A percentile compares a stretch with the other conserved stretches of the same genome.
Conservation (phyloP, 2,797 vertebrate genomes). For the Takifugu ocellatus region DNA sequence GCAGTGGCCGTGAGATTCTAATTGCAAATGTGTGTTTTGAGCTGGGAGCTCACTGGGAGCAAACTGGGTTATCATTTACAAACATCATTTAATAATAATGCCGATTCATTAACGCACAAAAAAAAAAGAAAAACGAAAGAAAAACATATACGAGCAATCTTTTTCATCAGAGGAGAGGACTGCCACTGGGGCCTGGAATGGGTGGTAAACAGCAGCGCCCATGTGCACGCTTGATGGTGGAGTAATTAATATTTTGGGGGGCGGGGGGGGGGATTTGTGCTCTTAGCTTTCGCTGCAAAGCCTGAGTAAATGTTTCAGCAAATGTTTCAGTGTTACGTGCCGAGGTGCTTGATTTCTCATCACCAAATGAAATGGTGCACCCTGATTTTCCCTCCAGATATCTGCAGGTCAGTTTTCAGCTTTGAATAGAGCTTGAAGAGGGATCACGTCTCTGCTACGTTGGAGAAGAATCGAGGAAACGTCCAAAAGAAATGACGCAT, state of each 20-base stretch:
- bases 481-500: constrained; percentile 43
- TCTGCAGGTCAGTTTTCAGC: constrained; percentile 14
- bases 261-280: constrained; percentile 32
- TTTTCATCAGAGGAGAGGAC: constrained; percentile 72
- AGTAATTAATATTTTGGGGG: neutral
- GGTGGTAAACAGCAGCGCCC: constrained; percentile 52
- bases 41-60: constrained; percentile 48
- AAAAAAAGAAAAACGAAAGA: no score
- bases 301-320: constrained; percentile 32
- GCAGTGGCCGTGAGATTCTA: constrained; percentile 36
- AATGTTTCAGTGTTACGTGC: constrained; percentile 22
- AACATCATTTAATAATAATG: constrained; percentile 81
- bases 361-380: constrained; percentile 27
- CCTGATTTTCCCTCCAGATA: constrained; percentile 31
- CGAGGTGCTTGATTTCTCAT: neutral
- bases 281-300: constrained; percentile 51
- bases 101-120: constrained; percentile 72
- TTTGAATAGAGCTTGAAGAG: constrained; percentile 27
- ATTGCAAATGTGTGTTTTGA: constrained; percentile 62
- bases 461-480: constrained; percentile 38
- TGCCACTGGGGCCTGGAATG: constrained; percentile 55
- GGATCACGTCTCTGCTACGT: constrained; percentile 27
- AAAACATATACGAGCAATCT: constrained; percentile 40
- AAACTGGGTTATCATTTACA: constrained; percentile 75
- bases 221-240: constrained; percentile 34